Evolutionary conservation across 1,140 invertebrate species (phyloP).

Genomic region (Pachyrhynchus sulphureomaculatus): DNA sequence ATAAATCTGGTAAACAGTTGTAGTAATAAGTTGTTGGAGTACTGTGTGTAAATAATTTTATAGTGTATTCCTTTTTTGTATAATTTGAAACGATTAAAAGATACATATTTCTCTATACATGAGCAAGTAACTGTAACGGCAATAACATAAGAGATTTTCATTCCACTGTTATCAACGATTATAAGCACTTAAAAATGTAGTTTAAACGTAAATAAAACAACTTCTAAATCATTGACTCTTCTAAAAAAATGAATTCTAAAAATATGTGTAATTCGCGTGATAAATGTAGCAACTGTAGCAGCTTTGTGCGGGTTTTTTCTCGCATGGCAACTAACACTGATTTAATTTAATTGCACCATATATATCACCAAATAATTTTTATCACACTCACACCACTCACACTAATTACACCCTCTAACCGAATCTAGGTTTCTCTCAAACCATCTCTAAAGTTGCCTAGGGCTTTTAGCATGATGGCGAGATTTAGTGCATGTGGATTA

Average conservation of each 20-base stretch:
- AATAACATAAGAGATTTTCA: no score
- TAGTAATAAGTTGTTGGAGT: no score
- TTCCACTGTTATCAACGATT: no score
- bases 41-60: no score
- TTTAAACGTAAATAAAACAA: slow-evolving; percentile 2
- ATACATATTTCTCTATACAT: no score
- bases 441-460: slow-evolving; percentile 57
- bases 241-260: no score
- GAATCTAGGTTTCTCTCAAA: slow-evolving; percentile 47
- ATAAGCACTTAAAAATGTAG: no score
- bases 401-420: slow-evolving; percentile 36
- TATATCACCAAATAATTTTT: slow-evolving; percentile 21
- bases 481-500: slow-evolving; percentile 26
- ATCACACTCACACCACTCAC: slow-evolving; percentile 38
- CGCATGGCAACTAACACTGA: slow-evolving; percentile 47
- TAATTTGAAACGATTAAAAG: no score
- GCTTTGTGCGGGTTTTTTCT: slow-evolving; percentile 32
- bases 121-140: no score
- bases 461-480: slow-evolving; percentile 45
- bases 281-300: slow-evolving; percentile 28
- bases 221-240: background rate
- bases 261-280: slow-evolving; percentile 16
- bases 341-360: slow-evolving; percentile 37
- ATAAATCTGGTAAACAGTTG: no score
- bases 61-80: no score